phyloP scores from a whole-genome alignment of 1,140 invertebrate genomes.

The Panagrolaimus sp. region DNA sequence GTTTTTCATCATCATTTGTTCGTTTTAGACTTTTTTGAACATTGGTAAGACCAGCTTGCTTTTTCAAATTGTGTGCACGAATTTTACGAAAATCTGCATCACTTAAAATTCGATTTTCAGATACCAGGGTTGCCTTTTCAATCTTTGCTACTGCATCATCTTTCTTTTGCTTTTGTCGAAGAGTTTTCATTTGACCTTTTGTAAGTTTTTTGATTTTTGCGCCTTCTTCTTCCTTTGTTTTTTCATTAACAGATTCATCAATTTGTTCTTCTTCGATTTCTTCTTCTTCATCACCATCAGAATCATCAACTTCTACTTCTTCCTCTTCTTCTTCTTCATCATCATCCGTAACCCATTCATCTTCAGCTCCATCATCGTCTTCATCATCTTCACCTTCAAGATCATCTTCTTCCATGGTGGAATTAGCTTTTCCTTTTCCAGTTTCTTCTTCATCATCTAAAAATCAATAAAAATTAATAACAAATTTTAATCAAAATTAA shows the following conservation, averaged over 20 bases:
- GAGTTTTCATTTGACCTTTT: conserved; percentile 27
- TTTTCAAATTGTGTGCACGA: conserved; percentile 44
- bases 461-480: conserved; percentile 39
- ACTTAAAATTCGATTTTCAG: conserved; percentile 75
- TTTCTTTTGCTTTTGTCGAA: conserved; percentile 2
- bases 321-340: conserved; percentile 61
- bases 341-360: conserved; percentile 52
- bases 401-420: conserved; percentile 61
- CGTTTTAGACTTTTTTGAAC: conserved; percentile 30
- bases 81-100: conserved; percentile 79
- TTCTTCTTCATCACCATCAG: conserved; percentile 59
- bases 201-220: conserved; percentile 49
- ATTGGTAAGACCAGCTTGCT: conserved; percentile 42
- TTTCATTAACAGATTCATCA: conserved; percentile 59
- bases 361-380: conserved; percentile 62
- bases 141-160: conserved; percentile 48
- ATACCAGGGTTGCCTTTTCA: conserved; percentile 71
- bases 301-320: conserved; percentile 60
- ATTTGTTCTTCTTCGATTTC: conserved; percentile 47
- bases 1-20: conserved; percentile 49
- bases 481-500: neutral
- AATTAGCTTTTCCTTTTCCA: conserved; percentile 58
- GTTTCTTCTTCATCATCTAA: conserved; percentile 56
- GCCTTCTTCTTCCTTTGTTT: conserved; percentile 60
- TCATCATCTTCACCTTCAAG: conserved; percentile 64